Conservation (phyloP, 2,113 vertebrate genomes). For the Crotalus helleri region DNA sequence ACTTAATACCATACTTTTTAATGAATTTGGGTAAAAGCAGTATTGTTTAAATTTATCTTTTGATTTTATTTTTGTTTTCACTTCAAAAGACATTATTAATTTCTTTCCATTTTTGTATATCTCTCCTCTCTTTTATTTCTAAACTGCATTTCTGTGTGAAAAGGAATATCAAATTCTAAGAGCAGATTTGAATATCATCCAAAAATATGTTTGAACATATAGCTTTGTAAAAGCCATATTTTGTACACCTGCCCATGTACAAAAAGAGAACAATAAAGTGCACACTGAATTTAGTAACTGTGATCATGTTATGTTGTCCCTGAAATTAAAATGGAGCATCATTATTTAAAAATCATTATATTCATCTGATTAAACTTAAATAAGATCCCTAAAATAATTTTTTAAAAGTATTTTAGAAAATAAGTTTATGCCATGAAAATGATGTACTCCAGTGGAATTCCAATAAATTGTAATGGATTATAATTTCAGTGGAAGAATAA, state of each 20-base stretch:
- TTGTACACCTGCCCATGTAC: neutral
- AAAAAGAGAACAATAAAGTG: neutral
- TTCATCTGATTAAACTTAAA: slow-evolving; percentile 47
- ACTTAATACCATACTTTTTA: neutral
- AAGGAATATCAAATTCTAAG: neutral
- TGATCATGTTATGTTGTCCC: neutral
- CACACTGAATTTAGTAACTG: neutral
- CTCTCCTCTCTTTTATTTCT: neutral
- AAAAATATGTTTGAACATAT: neutral
- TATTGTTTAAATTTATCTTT: neutral
- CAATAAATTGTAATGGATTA: neutral
- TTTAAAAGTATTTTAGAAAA: neutral
- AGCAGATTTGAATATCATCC: neutral
- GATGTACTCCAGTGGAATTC: neutral
- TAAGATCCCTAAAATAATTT: slow-evolving; percentile 17
- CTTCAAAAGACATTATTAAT: neutral
- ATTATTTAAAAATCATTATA: slow-evolving; percentile 39
- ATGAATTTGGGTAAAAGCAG: neutral
- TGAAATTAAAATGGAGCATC: neutral
- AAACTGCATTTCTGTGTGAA: neutral
- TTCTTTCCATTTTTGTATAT: neutral
- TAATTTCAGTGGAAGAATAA: neutral
- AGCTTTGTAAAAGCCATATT: neutral
- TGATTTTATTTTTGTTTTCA: neutral
- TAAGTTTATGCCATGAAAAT: neutral